A percentile compares a stretch with the other conserved stretches of the same genome.
Conservation (phyloP, 2,888 invertebrate species). For the Elysia crispata region DNA sequence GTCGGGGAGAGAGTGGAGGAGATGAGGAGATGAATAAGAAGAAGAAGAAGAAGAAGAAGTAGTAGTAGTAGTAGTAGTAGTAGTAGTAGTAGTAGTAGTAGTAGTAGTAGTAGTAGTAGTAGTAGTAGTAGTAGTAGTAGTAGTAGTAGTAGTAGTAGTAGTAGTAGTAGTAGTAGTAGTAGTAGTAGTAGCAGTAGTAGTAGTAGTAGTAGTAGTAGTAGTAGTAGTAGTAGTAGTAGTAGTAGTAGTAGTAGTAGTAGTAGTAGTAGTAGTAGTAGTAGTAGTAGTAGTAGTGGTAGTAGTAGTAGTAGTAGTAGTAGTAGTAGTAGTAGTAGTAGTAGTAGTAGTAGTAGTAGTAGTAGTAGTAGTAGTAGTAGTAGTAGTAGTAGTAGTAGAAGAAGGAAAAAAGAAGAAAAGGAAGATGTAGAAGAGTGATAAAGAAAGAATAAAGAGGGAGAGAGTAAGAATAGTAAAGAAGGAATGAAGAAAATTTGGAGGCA, state of each 20-base stretch:
- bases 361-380: constrained; percentile 32
- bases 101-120: constrained; percentile 12
- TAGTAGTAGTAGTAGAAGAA: constrained; percentile 30
- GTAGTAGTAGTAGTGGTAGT: constrained; percentile 30
- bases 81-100: constrained; percentile 12
- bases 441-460: no score
- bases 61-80: constrained; percentile 16
- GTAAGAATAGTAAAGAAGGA: no score
- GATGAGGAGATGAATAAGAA: neutral
- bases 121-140: constrained; percentile 16
- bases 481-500: no score
- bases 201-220: no score
- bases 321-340: constrained; percentile 31
- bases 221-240: constrained; percentile 12
- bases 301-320: constrained; percentile 27
- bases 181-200: neutral
- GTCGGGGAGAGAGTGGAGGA: neutral
- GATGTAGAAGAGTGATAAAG: no score
- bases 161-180: constrained; percentile 12
- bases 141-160: constrained; percentile 12
- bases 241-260: neutral
- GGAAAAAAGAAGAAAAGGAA: no score
- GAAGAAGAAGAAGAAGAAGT: neutral
- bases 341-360: constrained; percentile 34
- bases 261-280: constrained; percentile 33